A percentile compares a stretch with the other conserved stretches of the same genome.
These are phyloP conservation scores for Cotesia typhae DNA, from an alignment of 1,140 invertebrate species.

Conservation along the genomic window DNA sequence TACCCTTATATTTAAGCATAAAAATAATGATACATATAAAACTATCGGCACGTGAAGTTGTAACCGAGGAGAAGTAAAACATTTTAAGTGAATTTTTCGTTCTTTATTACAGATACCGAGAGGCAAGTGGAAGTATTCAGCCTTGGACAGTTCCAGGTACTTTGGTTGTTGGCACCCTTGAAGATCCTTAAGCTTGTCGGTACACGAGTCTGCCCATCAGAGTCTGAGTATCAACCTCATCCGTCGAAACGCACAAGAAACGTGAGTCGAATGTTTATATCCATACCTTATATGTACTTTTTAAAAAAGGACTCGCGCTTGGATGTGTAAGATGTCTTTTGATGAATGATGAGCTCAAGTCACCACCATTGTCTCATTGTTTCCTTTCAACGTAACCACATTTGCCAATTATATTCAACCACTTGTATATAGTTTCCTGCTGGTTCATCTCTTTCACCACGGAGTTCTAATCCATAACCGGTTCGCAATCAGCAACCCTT, in stretches of 20 bases:
- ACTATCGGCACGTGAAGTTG: no score
- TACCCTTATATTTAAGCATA: background rate
- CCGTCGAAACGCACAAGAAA: background rate
- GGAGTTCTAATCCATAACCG: slow-evolving; percentile 34
- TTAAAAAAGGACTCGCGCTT: background rate
- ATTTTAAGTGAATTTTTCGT: background rate
- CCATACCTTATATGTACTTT: slow-evolving; percentile 4
- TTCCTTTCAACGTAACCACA: slow-evolving; percentile 14
- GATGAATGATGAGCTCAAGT: slow-evolving; percentile 6
- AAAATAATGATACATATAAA: no score
- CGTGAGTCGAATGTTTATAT: slow-evolving; percentile 28
- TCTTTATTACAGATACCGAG: slow-evolving; percentile 1
- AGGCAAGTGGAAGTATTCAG: background rate
- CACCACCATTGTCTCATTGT: background rate
- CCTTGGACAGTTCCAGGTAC: slow-evolving; percentile 13
- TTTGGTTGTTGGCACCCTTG: slow-evolving; percentile 11
- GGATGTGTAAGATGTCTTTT: background rate
- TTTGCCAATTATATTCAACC: slow-evolving; percentile 32
- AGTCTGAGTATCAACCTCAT: slow-evolving; percentile 11
- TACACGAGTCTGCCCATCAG: background rate
- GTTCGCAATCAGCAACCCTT: slow-evolving; percentile 36
- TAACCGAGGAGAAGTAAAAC: no score
- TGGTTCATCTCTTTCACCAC: background rate
- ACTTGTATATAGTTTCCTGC: slow-evolving; percentile 1
- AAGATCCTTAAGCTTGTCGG: background rate